Evolutionary conservation across 2,113 vertebrate genomes (phyloP).

Genomic region (Globicephala melas): DNA sequence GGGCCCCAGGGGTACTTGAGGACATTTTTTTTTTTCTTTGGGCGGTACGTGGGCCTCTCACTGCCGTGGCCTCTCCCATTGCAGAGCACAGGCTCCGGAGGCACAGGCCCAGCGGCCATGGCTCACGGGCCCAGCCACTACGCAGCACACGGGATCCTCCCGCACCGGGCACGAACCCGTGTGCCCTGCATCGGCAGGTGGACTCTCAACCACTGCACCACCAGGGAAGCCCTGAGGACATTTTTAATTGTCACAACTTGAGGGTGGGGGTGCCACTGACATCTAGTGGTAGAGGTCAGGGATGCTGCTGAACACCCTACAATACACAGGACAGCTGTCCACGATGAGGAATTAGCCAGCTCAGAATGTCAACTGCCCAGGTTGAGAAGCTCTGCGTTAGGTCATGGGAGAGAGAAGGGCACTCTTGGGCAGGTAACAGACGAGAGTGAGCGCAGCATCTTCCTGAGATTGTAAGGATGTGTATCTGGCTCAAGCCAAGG

Average conservation of each 20-base stretch:
- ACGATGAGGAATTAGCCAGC: not conserved
- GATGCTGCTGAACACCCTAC: not conserved
- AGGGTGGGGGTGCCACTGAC: not conserved
- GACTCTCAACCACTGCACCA: too few species aligned
- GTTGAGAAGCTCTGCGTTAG: fast-evolving
- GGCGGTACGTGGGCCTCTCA: too few species aligned
- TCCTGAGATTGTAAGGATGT: not conserved
- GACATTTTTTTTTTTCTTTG: not conserved
- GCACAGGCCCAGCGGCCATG: too few species aligned
- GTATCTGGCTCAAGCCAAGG: not conserved
- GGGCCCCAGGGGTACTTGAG: not conserved
- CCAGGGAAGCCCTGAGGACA: not conserved
- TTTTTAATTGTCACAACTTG: not conserved
- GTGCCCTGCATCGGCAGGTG: too few species aligned
- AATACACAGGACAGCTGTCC: not conserved
- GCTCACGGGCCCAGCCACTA: too few species aligned
- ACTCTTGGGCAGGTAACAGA: not conserved
- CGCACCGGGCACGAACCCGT: too few species aligned
- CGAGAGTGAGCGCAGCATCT: not conserved
- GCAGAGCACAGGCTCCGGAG: too few species aligned
- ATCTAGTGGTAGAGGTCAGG: not conserved
- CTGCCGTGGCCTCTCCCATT: too few species aligned
- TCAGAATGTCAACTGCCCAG: fast-evolving
- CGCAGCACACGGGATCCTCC: too few species aligned
- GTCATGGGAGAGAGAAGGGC: not conserved